These are phyloP conservation scores for Autographa gamma DNA, from an alignment of 2,888 invertebrate species.

Conservation along the genomic window DNA sequence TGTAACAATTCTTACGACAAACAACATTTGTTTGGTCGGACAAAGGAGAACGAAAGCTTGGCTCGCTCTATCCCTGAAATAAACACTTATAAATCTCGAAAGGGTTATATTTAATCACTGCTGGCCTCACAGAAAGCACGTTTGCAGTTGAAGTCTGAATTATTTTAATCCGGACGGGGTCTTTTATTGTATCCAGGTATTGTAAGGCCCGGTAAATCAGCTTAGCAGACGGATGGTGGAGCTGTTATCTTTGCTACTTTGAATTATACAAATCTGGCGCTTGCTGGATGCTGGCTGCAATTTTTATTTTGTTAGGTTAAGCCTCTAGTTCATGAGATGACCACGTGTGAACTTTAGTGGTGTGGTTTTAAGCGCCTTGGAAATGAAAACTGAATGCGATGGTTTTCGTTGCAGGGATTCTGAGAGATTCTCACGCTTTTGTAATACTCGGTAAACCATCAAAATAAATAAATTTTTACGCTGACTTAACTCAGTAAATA, in stretches of 20 bases:
- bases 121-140: slow-evolving; percentile 81
- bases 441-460: not conserved
- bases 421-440: not conserved
- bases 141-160: slow-evolving; percentile 81
- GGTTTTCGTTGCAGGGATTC: not conserved
- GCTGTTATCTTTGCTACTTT: slow-evolving; percentile 76
- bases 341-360: not conserved
- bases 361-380: slow-evolving; percentile 11
- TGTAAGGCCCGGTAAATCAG: slow-evolving; percentile 85
- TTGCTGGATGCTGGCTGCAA: not conserved
- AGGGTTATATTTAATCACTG: slow-evolving; percentile 86
- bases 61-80: slow-evolving; percentile 73
- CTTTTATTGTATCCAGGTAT: slow-evolving; percentile 79
- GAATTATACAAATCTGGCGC: slow-evolving; percentile 60
- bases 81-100: slow-evolving; percentile 86
- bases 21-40: slow-evolving; percentile 80
- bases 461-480: not conserved
- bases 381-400: not conserved
- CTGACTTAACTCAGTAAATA: no score
- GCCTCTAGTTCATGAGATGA: slow-evolving; percentile 21
- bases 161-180: slow-evolving; percentile 81
- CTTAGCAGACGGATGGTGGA: slow-evolving; percentile 81
- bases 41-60: slow-evolving; percentile 68
- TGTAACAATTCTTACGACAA: slow-evolving; percentile 80
- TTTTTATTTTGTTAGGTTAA: slow-evolving; percentile 20